Base-by-base conservation (phyloP, 1,140 invertebrate genomes). In the Choristoneura fumiferana region DNA sequence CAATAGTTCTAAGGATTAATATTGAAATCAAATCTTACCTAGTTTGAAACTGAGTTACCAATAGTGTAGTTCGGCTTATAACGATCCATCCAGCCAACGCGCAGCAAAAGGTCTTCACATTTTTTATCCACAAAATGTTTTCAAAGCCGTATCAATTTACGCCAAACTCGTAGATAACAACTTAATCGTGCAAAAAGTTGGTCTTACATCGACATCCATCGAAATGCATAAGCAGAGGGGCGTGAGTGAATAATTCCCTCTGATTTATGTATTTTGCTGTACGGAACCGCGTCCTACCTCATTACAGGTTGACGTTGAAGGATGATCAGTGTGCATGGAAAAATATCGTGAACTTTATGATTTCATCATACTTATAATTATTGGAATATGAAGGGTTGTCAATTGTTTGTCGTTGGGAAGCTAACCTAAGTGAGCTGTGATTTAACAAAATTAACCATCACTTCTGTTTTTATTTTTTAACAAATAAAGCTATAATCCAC, bases 241-340 rank as follows among this genome's bases (percentile, higher is more conserved):
- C 69, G 73, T 72, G 69, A 74, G 75, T 81, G 69, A 81, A 78
- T 81, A 79, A 79, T 83, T 81, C 73, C 63, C 60, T 69, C 69
- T 80, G 76, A 81, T 84, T 81, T 84, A 81, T 83, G 74, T 78
- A 66, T 76, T 69, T 72, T 69, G 69, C 65, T 34, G 60, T 65
- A 73, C 72, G 69, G 70, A 67, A 53, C 33, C 53, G 66, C 68
- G 76, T 78, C 73, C 75, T 72, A 73, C 69, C 78, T 84, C 80
- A 83, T 85, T 84, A 84, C 69, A 67, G 59, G 54, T 71, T 81
- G 80, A 83, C 80, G 69, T 83, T 84, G 81, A 83, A 76, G 71
- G 81, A 84, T 83, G 73, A 77, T 76, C 72, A 64, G 59, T 40
- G 9, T 34, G 65, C 61, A 54, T 60, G 58, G 68, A 78, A 75